A percentile compares a stretch with the other conserved stretches of the same genome.
phyloP scores from a whole-genome alignment of 2,797 vertebrate genomes.

The Crocidura indochinensis region DNA sequence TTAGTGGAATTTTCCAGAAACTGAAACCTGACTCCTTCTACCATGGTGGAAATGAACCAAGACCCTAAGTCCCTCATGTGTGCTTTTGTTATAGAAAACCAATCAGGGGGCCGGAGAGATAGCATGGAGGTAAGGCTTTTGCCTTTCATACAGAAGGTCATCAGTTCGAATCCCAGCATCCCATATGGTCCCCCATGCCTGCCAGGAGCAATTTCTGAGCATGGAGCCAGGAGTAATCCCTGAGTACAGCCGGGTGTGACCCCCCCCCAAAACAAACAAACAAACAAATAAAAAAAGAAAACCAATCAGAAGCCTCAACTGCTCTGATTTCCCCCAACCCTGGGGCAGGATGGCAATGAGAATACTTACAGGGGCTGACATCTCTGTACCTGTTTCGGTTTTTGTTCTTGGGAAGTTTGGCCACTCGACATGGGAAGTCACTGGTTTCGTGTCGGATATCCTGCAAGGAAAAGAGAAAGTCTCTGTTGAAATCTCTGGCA shows the following conservation, averaged over 20 bases:
- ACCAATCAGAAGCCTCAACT: background rate
- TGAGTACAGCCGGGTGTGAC: no score
- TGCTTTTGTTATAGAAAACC: constrained; percentile 43
- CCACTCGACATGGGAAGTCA: constrained; percentile 98
- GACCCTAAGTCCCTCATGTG: background rate
- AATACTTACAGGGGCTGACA: constrained; percentile 98
- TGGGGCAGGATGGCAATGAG: constrained; percentile 47
- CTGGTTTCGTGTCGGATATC: constrained; percentile 97
- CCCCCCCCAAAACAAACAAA: no score
- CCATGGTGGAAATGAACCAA: constrained; percentile 20
- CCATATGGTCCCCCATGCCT: no score
- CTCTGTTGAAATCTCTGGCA: constrained; percentile 69
- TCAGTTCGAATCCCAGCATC: no score
- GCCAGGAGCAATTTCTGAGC: no score
- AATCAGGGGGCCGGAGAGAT: background rate
- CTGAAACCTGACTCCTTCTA: constrained; percentile 39
- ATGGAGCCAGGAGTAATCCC: no score
- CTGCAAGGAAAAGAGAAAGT: constrained; percentile 88
- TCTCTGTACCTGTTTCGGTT: constrained; percentile 99
- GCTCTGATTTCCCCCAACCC: background rate
- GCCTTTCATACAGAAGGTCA: no score
- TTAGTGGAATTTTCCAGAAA: constrained; percentile 72
- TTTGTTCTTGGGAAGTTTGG: constrained; percentile 98
- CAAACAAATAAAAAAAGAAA: no score
- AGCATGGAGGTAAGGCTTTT: no score